These are phyloP conservation scores for Actias luna DNA, from an alignment of 2,888 invertebrate genomes.

Conservation along the genomic window DNA sequence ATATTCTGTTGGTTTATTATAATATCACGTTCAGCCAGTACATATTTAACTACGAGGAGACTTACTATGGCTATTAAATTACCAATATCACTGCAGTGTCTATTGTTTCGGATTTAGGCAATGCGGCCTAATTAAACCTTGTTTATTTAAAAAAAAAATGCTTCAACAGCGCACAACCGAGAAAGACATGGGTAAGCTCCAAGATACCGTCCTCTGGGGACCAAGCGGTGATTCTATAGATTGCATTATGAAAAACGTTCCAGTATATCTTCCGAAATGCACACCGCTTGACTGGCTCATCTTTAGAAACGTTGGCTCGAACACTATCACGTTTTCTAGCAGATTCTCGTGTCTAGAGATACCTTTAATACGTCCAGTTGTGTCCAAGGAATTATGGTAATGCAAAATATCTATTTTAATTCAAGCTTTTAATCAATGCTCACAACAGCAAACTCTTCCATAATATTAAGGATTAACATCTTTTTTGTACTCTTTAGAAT, in stretches of 20 bases:
- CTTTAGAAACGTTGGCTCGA: conserved; percentile 39
- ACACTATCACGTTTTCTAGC: conserved; percentile 34
- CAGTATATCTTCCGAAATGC: conserved; percentile 35
- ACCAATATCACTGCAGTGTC: too few relatives aligned
- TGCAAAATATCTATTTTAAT: too few relatives aligned
- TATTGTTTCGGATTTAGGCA: too few relatives aligned
- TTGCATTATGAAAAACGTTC: conserved; percentile 33
- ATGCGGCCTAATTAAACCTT: too few relatives aligned
- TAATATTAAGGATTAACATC: too few relatives aligned
- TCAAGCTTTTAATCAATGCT: too few relatives aligned
- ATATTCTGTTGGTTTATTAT: too few relatives aligned
- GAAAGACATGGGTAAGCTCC: background rate
- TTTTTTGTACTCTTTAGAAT: too few relatives aligned
- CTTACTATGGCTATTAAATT: too few relatives aligned
- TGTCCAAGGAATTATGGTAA: conserved; percentile 42
- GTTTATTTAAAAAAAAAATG: background rate
- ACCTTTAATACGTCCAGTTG: conserved; percentile 39
- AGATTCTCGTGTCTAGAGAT: conserved; percentile 37
- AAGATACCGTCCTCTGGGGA: conserved; percentile 18
- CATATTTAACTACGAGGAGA: too few relatives aligned
- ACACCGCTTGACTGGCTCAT: conserved; percentile 42
- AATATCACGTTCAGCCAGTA: too few relatives aligned
- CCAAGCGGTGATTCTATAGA: conserved; percentile 45
- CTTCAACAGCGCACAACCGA: background rate
- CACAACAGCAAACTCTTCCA: too few relatives aligned